Base-by-base conservation (phyloP, 1,140 invertebrate species). In the Oreohelix idahoensis region DNA sequence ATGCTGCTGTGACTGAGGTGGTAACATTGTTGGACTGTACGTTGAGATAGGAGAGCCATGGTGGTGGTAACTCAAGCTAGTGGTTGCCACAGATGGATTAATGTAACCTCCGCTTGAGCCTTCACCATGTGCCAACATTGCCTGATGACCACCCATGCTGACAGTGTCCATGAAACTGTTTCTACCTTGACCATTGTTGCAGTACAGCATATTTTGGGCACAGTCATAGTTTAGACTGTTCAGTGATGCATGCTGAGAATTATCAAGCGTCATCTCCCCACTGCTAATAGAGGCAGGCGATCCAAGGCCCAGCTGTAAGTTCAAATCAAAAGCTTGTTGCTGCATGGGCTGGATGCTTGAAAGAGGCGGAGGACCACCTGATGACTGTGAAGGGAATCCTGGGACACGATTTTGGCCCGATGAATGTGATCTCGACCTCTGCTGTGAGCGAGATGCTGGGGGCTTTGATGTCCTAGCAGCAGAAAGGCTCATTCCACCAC, bases 11-110 rank as follows among this genome's bases (percentile, higher is more conserved):
- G 83, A 80, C n/a, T 17, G 87, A n/a, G 49, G 69, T 32, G 82
- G 71, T 51, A 83, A 38, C 63, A 85, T 85, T 49, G 84, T 73
- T 38, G 75, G 81, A 53, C 84, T 85, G 73, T 85, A 85, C 32
- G 84, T 78, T n/a, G 83, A 77, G 35, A 85, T 36, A 38, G 84
- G 84, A 1, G 84, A 85, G 42, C 79, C 80, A 49, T 85, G 84
- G 45, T 82, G 84, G 39, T 74, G 84, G 36, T 83, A 83, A 58
- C 51, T 79, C 89, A 91, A 94, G 84, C 86, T 92, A 88, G 91
- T 95, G 89, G 92, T 94, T 89, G 92, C 77, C 93, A 93, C 23
- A 91, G 92, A 76, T 94, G 84, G 84, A 71, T 87, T 87, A 20
- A 83, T 73, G 75, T 83, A 84, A 69, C 84, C 80, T 79, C 86